Conservation (phyloP, 2,888 invertebrate genomes). For the Drosophila phalerata region DNA sequence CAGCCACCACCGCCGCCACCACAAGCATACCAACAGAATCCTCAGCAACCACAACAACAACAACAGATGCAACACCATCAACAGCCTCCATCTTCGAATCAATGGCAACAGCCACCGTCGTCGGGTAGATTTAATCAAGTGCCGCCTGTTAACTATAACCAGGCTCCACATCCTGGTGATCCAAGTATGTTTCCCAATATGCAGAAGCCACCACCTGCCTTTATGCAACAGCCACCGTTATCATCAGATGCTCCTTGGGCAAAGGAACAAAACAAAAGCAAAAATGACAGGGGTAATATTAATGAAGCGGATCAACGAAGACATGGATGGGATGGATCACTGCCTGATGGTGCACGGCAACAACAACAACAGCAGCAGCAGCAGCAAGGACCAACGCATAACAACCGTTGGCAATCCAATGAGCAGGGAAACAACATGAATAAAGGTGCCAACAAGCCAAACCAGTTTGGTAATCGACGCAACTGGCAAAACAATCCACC, state of each 20-base stretch:
- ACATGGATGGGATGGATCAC: conserved; percentile 41
- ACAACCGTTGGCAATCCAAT: conserved; percentile 35
- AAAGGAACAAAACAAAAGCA: conserved; percentile 24
- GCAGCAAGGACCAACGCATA: conserved; percentile 11
- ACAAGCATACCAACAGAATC: conserved; percentile 57
- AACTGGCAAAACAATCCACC: conserved; percentile 27
- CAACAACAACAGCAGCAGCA: conserved; percentile 9
- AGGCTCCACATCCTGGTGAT: conserved; percentile 16
- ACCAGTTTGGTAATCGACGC: conserved; percentile 32
- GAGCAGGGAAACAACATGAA: conserved; percentile 27
- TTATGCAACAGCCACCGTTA: conserved; percentile 20
- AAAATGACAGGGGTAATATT: conserved; percentile 17
- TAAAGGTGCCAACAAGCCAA: conserved; percentile 23
- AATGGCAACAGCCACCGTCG: conserved; percentile 47
- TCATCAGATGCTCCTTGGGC: conserved; percentile 24
- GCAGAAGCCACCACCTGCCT: conserved; percentile 59
- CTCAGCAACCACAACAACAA: conserved; percentile 70
- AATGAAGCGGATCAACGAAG: conserved; percentile 23
- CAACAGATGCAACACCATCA: conserved; percentile 13
- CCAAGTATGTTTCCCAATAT: conserved; percentile 48
- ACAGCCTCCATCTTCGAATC: conserved; percentile 34
- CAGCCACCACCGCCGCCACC: conserved; percentile 76
- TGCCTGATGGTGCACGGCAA: conserved; percentile 18
- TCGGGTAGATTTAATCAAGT: conserved; percentile 36
- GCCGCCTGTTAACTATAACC: conserved; percentile 29